A percentile compares a stretch with the other conserved stretches of the same genome.
phyloP scores from a whole-genome alignment of 2,888 invertebrate genomes.

The Andrena flavipes region DNA sequence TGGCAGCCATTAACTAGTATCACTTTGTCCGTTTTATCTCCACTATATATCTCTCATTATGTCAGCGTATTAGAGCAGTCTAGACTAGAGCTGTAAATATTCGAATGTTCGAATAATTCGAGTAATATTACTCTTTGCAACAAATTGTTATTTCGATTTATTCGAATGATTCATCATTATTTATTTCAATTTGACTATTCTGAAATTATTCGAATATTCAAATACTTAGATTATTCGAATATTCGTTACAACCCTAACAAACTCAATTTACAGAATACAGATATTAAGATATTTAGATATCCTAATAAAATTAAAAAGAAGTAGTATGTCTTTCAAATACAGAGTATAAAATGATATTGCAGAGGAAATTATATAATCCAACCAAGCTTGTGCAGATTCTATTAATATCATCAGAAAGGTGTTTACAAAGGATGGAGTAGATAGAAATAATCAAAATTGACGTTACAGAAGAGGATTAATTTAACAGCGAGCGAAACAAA shows the following conservation, averaged over 20 bases:
- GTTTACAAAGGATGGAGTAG: not conserved
- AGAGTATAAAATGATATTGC: not conserved
- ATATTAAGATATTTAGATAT: too few relatives aligned
- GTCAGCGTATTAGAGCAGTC: conserved; percentile 20
- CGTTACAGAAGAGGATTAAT: conserved; percentile 10
- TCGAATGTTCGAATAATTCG: too few relatives aligned
- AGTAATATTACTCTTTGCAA: too few relatives aligned
- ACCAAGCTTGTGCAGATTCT: not conserved
- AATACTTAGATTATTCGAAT: too few relatives aligned
- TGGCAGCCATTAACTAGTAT: conserved; percentile 74
- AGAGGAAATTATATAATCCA: not conserved
- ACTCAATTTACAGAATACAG: too few relatives aligned
- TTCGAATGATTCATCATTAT: too few relatives aligned
- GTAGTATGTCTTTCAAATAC: not conserved
- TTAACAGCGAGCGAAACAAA: conserved; percentile 19
- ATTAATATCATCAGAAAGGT: not conserved
- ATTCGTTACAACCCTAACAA: too few relatives aligned
- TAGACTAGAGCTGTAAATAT: too few relatives aligned
- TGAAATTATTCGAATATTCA: too few relatives aligned
- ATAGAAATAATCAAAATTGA: not conserved
- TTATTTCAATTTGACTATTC: too few relatives aligned
- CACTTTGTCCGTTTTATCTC: conserved; percentile 63
- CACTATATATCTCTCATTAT: conserved; percentile 49
- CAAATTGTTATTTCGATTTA: too few relatives aligned
- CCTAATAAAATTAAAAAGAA: not conserved